Percentiles rank a stretch among this genome's conserved stretches.
These are phyloP conservation scores for Oreochromis spilurus DNA, from an alignment of 2,113 vertebrate species.

Conservation along the genomic window DNA sequence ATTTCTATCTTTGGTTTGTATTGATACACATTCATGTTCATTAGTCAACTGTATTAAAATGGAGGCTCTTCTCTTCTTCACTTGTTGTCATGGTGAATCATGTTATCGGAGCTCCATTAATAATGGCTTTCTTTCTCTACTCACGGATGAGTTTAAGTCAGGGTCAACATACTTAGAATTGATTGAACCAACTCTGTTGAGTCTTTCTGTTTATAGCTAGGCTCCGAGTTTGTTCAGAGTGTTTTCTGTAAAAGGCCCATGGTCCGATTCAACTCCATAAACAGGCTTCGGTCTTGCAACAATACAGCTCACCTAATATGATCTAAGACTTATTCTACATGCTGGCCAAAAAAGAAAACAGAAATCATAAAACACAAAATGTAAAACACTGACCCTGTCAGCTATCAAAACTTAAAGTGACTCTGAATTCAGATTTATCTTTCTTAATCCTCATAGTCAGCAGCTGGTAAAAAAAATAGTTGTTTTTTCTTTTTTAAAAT, in stretches of 20 bases:
- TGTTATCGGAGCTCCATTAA: not conserved
- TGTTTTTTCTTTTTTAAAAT: accelerated
- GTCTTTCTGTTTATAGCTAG: not conserved
- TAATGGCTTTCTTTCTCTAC: not conserved
- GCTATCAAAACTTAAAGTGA: not conserved
- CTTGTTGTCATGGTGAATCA: not conserved
- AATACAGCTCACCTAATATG: not conserved
- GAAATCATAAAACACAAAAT: not conserved
- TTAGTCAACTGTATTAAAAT: not conserved
- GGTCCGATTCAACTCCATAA: not conserved
- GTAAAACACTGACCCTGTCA: not conserved
- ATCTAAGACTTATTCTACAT: not conserved
- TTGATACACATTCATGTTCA: not conserved
- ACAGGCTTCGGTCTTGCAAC: not conserved
- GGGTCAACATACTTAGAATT: not conserved
- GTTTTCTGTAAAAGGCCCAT: not conserved
- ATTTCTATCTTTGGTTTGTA: not conserved
- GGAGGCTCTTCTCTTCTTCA: not conserved
- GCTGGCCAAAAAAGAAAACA: not conserved
- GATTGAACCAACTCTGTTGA: not conserved
- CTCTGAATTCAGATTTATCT: not conserved
- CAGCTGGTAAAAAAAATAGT: not conserved
- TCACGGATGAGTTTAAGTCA: not conserved
- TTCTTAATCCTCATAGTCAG: not conserved
- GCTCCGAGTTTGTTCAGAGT: not conserved